Conservation (phyloP, 2,113 vertebrate species). For the Microcebus griseorufus region DNA sequence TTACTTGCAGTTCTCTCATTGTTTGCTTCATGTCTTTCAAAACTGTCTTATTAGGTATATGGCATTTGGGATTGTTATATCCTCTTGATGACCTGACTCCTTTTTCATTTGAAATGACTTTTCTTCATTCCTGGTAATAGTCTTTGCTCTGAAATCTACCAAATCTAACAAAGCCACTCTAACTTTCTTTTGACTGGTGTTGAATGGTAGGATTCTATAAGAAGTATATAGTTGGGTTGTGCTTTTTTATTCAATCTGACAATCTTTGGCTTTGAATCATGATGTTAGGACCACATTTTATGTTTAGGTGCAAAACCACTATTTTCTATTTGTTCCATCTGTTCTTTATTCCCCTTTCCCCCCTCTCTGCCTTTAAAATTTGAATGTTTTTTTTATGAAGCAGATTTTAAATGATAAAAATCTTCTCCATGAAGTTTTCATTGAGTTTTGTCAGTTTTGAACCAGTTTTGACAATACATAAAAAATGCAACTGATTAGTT, state of each 20-base stretch:
- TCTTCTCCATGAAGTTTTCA: not conserved
- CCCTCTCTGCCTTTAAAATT: not conserved
- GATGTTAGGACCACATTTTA: not conserved
- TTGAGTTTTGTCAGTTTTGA: not conserved
- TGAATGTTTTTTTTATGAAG: not conserved
- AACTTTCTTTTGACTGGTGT: not conserved
- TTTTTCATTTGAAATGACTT: not conserved
- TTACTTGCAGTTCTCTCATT: not conserved
- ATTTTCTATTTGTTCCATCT: not conserved
- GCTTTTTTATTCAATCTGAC: not conserved
- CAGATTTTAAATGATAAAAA: not conserved
- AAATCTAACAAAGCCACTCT: not conserved
- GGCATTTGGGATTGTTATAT: no score
- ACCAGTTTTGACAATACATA: not conserved
- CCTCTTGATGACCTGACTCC: not conserved
- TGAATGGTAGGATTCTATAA: not conserved
- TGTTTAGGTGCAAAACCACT: not conserved
- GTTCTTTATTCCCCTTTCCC: not conserved
- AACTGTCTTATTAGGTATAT: not conserved
- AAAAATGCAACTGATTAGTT: not conserved
- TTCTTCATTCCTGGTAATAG: not conserved
- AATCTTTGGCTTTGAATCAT: not conserved
- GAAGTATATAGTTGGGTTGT: not conserved
- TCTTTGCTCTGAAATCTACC: not conserved
- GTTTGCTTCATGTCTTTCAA: not conserved